These are phyloP conservation scores for Pecten maximus DNA, from an alignment of 2,888 invertebrate species.

Conservation along the genomic window DNA sequence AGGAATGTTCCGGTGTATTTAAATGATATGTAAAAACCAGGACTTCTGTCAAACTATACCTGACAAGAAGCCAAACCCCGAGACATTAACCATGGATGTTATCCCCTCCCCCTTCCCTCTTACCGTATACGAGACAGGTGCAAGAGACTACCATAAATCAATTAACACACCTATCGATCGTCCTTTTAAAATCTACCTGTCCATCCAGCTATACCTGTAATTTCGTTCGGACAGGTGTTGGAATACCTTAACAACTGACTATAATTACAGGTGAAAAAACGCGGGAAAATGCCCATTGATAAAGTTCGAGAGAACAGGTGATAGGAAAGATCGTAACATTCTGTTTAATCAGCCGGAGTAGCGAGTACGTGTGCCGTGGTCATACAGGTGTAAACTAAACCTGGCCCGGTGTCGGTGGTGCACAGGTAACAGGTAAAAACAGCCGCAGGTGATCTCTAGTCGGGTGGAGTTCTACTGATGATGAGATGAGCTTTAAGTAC, in stretches of 20 bases:
- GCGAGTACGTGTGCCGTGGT: constrained; percentile 16
- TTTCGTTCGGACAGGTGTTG: neutral
- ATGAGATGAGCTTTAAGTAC: neutral
- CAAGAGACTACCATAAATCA: neutral
- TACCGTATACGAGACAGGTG: neutral
- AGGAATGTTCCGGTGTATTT: neutral
- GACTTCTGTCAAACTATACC: neutral
- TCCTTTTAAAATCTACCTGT: neutral
- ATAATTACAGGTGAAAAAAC: constrained; percentile 20
- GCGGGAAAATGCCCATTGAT: neutral
- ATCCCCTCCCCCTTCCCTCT: neutral
- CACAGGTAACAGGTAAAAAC: constrained; percentile 1
- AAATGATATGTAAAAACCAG: neutral
- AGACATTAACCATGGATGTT: neutral
- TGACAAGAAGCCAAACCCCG: neutral
- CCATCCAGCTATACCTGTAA: constrained; percentile 23
- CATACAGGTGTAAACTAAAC: constrained; percentile 15
- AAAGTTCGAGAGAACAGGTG: neutral
- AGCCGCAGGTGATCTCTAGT: neutral
- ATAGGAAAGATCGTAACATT: neutral
- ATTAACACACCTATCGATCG: constrained; percentile 21
- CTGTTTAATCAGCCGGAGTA: neutral
- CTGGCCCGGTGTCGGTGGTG: constrained; percentile 13
- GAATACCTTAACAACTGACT: neutral
- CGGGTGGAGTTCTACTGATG: neutral